Conservation (phyloP, 2,113 vertebrate genomes). For the Addax nasomaculatus region DNA sequence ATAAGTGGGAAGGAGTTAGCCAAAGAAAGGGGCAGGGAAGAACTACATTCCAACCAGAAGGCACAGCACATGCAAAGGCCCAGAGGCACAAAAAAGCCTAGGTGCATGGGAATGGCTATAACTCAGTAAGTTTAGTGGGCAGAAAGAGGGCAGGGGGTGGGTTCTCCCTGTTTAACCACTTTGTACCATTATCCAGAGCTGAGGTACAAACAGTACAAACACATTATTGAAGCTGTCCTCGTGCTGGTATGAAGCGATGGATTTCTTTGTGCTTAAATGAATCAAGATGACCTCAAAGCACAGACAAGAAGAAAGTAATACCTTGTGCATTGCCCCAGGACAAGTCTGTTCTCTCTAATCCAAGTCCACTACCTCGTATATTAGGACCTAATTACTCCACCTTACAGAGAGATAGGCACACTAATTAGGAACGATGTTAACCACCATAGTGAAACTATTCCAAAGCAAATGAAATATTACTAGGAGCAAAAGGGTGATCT, state of each 20-base stretch:
- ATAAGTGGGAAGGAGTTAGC: background rate
- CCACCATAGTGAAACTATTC: slow-evolving; percentile 78
- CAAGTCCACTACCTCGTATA: slow-evolving; percentile 75
- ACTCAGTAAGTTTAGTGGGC: background rate
- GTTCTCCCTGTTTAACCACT: background rate
- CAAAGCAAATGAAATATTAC: slow-evolving; percentile 83
- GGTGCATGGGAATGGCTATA: background rate
- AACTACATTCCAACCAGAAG: background rate
- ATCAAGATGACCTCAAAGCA: slow-evolving; percentile 22
- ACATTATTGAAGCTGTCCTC: background rate
- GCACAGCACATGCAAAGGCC: background rate
- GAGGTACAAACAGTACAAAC: background rate
- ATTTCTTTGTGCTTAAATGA: background rate
- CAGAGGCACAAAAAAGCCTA: background rate
- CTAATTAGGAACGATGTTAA: slow-evolving; percentile 81
- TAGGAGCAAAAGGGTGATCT: slow-evolving; percentile 79
- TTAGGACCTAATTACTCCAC: slow-evolving; percentile 76
- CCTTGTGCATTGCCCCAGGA: slow-evolving; percentile 45
- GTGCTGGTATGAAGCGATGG: background rate
- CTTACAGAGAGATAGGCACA: slow-evolving; percentile 69
- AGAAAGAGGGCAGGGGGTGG: background rate
- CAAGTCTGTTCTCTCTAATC: slow-evolving; percentile 75
- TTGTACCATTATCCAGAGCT: background rate
- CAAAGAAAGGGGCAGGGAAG: background rate
- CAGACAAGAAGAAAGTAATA: slow-evolving; percentile 35